phyloP scores from a whole-genome alignment of 1,140 invertebrate species.

The Dendrolimus punctatus region DNA sequence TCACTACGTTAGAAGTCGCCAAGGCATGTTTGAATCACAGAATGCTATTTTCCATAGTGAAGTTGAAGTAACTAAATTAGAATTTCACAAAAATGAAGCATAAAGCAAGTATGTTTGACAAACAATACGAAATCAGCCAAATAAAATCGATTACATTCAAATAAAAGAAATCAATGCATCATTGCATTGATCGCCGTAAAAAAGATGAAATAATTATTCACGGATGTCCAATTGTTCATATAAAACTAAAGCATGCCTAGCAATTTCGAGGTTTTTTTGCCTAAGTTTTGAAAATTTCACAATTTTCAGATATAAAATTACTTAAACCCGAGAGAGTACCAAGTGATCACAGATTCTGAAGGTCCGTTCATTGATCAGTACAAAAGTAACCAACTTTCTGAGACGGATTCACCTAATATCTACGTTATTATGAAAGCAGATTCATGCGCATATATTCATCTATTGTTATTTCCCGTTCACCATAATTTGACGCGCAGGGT shows the following conservation, averaged over 20 bases:
- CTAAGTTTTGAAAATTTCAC: conserved; percentile 44
- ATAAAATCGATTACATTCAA: no score
- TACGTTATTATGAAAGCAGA: conserved; percentile 44
- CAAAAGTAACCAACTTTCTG: conserved; percentile 57
- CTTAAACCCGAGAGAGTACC: conserved; percentile 69
- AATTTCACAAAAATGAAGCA: no score
- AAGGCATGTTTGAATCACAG: conserved; percentile 58
- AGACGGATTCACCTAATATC: conserved; percentile 56
- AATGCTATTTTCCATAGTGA: conserved; percentile 29
- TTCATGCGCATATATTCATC: conserved; percentile 38
- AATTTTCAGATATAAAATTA: conserved; percentile 55
- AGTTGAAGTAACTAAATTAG: no score
- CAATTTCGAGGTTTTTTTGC: conserved; percentile 40
- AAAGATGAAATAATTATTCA: no score
- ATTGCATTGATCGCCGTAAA: no score
- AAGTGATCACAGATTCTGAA: conserved; percentile 70
- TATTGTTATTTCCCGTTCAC: no score
- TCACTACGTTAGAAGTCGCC: conserved; percentile 40
- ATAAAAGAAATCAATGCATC: no score
- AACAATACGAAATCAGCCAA: no score
- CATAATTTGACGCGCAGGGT: no score
- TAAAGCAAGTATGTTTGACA: no score
- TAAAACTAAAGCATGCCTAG: conserved; percentile 42
- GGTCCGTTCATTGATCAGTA: conserved; percentile 59
- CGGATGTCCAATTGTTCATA: conserved; percentile 6